Evolutionary conservation across 2,113 vertebrate species (phyloP).

Genomic region (Motacilla tschutschensis): DNA sequence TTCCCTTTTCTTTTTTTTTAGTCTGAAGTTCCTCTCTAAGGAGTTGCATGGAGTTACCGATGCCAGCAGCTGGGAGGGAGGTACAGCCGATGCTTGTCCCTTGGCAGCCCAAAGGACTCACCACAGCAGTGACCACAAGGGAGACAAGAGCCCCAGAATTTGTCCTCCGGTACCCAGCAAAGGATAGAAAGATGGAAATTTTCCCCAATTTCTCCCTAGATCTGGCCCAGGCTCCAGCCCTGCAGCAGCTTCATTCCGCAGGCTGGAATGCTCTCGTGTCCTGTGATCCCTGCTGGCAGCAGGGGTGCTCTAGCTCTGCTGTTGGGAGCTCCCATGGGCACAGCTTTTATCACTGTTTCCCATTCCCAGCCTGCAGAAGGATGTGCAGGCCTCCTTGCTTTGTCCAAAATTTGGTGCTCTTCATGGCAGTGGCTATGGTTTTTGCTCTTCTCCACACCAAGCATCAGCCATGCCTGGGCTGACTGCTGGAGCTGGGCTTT

Average conservation of each 20-base stretch:
- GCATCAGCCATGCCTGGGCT: neutral
- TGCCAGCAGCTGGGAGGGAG: neutral
- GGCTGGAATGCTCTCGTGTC: neutral
- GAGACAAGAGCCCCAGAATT: neutral
- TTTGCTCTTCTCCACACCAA: neutral
- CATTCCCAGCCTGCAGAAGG: neutral
- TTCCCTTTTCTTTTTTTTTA: neutral
- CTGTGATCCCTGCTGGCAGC: fast-evolving
- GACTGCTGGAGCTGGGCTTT: neutral
- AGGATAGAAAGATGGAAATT: neutral
- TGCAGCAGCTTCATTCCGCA: fast-evolving
- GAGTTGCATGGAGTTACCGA: fast-evolving
- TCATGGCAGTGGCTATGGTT: neutral
- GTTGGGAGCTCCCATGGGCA: neutral
- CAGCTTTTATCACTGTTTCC: neutral
- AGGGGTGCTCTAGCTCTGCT: neutral
- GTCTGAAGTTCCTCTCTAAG: neutral
- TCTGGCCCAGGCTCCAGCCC: neutral
- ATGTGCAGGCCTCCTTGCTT: neutral
- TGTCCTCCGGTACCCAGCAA: fast-evolving
- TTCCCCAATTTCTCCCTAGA: neutral
- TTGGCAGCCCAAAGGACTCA: neutral
- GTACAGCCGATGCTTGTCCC: fast-evolving
- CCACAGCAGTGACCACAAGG: neutral
- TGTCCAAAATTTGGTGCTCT: neutral